These are phyloP conservation scores for Microplitis demolitor DNA, from an alignment of 1,140 invertebrate species.

Conservation along the genomic window DNA sequence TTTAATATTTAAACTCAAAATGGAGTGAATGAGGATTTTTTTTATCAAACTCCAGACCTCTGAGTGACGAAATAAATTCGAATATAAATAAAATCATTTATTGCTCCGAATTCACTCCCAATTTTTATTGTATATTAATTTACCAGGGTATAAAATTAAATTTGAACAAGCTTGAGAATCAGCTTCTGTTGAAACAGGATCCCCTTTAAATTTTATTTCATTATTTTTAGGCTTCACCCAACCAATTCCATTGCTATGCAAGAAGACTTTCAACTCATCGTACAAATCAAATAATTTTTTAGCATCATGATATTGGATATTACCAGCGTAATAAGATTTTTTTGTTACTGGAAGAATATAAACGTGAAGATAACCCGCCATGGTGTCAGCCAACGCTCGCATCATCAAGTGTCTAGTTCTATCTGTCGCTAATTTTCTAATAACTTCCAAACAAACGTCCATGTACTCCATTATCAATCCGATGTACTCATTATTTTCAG, in stretches of 20 bases:
- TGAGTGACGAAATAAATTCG: too few relatives aligned
- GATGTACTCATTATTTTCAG: slow-evolving; percentile 45
- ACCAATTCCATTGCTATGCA: slow-evolving; percentile 65
- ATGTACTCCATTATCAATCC: slow-evolving; percentile 61
- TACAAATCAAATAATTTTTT: slow-evolving; percentile 62
- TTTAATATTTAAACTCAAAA: too few relatives aligned
- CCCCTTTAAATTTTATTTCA: slow-evolving; percentile 44
- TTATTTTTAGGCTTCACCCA: slow-evolving; percentile 60
- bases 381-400: slow-evolving; percentile 62
- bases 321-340: slow-evolving; percentile 67
- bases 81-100: too few relatives aligned
- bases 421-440: slow-evolving; percentile 53
- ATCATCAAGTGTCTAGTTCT: slow-evolving; percentile 59
- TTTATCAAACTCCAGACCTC: too few relatives aligned
- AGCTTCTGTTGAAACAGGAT: slow-evolving; percentile 32
- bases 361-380: slow-evolving; percentile 63
- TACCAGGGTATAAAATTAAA: slow-evolving; percentile 43
- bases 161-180: slow-evolving; percentile 36
- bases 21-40: too few relatives aligned
- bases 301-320: slow-evolving; percentile 62
- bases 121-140: slow-evolving; percentile 4
- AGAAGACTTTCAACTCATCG: slow-evolving; percentile 61
- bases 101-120: too few relatives aligned
- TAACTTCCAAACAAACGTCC: slow-evolving; percentile 56
- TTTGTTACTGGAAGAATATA: slow-evolving; percentile 63